Evolutionary conservation across 1,140 invertebrate genomes (phyloP).

Genomic region (Theocolax elegans): DNA sequence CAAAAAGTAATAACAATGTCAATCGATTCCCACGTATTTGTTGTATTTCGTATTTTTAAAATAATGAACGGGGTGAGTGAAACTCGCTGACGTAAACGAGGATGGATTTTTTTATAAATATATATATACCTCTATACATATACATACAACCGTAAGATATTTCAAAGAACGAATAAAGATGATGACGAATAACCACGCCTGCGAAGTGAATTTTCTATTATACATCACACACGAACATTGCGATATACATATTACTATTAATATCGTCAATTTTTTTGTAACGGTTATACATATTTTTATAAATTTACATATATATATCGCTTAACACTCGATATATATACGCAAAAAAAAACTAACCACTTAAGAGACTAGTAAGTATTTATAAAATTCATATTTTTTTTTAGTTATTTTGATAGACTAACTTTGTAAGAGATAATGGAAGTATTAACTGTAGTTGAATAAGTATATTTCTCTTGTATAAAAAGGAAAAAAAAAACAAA

Average conservation of each 20-base stretch:
- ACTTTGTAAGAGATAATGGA: slow-evolving; percentile 25
- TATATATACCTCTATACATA: no score
- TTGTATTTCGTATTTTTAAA: no score
- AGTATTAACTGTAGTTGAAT: slow-evolving; percentile 29
- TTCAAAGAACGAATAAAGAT: background rate
- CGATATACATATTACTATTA: background rate
- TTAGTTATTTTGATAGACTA: slow-evolving; percentile 31
- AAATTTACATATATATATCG: slow-evolving; percentile 11
- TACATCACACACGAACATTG: no score
- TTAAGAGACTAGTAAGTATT: no score
- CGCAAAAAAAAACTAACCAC: no score
- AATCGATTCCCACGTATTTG: no score
- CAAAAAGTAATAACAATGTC: no score
- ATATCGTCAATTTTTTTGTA: background rate
- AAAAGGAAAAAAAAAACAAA: no score
- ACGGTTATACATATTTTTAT: slow-evolving; percentile 28
- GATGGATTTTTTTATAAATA: no score
- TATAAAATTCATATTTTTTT: no score
- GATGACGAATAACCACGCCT: background rate
- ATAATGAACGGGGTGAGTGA: no score
- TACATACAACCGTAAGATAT: slow-evolving; percentile 8
- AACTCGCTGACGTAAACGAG: no score
- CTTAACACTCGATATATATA: slow-evolving; percentile 19
- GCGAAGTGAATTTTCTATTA: background rate
- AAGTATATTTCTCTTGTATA: slow-evolving; percentile 21